These are phyloP conservation scores for Takifugu bimaculatus DNA, from an alignment of 2,113 vertebrate species.

Conservation along the genomic window DNA sequence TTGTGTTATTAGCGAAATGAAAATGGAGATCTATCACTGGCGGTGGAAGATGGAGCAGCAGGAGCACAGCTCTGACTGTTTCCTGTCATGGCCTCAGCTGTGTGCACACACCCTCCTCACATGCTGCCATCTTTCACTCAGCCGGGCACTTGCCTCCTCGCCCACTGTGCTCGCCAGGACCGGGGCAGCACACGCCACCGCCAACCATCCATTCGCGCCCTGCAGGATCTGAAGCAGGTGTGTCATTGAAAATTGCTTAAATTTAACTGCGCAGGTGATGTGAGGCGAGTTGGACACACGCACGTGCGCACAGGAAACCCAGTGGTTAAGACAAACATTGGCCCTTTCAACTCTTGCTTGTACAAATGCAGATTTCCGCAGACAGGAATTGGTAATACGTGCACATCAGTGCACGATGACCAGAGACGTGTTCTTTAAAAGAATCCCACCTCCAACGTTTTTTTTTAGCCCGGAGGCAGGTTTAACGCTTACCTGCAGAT, in stretches of 20 bases:
- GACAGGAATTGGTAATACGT: constrained; percentile 46
- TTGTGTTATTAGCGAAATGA: constrained; percentile 53
- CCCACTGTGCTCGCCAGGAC: constrained; percentile 60
- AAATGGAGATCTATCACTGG: constrained; percentile 59
- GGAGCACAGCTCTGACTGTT: constrained; percentile 60
- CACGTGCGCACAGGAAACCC: constrained; percentile 34
- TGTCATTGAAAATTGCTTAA: constrained; percentile 49
- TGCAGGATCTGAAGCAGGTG: constrained; percentile 45
- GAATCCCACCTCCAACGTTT: constrained; percentile 54
- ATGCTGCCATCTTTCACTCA: constrained; percentile 68
- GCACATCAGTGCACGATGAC: constrained; percentile 41
- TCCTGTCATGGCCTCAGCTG: constrained; percentile 68
- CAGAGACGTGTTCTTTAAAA: constrained; percentile 42
- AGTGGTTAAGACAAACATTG: constrained; percentile 56
- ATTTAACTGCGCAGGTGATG: constrained; percentile 20
- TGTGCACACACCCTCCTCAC: constrained; percentile 46
- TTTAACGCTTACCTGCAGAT: constrained; percentile 61
- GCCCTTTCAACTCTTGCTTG: no score
- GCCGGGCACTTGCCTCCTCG: constrained; percentile 53
- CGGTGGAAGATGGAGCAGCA: constrained; percentile 49
- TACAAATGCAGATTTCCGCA: background rate
- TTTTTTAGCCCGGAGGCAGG: constrained; percentile 47
- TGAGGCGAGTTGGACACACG: constrained; percentile 1
- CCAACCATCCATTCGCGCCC: constrained; percentile 68
- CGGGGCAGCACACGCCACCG: constrained; percentile 37